Conservation (phyloP, 2,888 invertebrate species). For the Platycnemis pennipes region DNA sequence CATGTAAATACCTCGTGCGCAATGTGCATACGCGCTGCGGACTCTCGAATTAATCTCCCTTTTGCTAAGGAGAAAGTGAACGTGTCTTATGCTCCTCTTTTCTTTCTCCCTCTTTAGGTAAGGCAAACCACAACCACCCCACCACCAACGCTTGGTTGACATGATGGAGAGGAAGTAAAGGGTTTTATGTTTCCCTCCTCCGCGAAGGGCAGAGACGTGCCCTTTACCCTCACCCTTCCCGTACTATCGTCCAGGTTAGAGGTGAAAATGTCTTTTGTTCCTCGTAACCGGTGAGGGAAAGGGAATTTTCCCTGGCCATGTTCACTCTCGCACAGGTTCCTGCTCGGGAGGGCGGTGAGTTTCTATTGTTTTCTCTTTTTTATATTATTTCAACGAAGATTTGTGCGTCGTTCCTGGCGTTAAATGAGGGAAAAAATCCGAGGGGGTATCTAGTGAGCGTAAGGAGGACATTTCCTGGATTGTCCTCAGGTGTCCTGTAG, state of each 20-base stretch:
- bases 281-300: neutral
- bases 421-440: neutral
- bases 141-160: neutral
- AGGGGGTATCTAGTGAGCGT: neutral
- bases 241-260: neutral
- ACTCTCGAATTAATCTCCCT: neutral
- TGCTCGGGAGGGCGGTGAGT: neutral
- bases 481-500: neutral
- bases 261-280: conserved; percentile 9
- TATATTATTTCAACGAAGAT: neutral
- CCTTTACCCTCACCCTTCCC: neutral
- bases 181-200: neutral
- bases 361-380: neutral
- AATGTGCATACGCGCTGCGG: neutral
- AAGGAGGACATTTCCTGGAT: neutral
- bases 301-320: neutral
- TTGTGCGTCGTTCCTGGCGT: neutral
- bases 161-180: neutral
- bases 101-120: neutral
- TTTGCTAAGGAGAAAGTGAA: neutral
- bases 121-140: neutral
- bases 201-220: conserved; percentile 11
- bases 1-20: neutral
- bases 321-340: neutral
- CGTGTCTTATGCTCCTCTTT: conserved; percentile 6